Evolutionary conservation across 2,113 vertebrate genomes (phyloP), one percentile per base, ranked within the genome.

Genomic region (Lagopus leucura): DNA sequence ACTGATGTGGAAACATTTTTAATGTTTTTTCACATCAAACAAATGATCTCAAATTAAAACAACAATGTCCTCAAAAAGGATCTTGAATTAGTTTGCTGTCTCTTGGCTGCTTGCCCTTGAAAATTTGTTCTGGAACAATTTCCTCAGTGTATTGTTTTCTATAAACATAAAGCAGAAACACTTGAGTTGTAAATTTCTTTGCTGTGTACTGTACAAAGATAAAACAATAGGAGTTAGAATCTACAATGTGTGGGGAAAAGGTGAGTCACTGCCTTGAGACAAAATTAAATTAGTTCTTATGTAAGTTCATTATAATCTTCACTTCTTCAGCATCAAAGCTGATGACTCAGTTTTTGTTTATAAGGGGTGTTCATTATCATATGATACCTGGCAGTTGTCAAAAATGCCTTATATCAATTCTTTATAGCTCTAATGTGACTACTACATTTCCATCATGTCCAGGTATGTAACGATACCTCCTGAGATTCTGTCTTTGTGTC

Each of bases 301-400:
- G 71, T 86, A 94, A 88, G 15, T 81, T 89, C 65, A 73, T 58
- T 58, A 91, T 22, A 94, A 74, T 28, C 63, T 85, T 82, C 30
- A 82, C 27, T 88, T 94, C 43, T 93, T 76, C 57, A 65, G 7
- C 58, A 88, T 55, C 65, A 73, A 70, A 92, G 55, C 8, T 84
- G 75, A 64, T 94, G 81, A 87, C 45, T 94, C 88, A 92, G 5
- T 94, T 67, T 89, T 91, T 92, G 67, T 94, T 88, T 90, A 55
- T n/a, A 61, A 76, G 47, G 13, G 6, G 6, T 73, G 34, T n/a
- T 87, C 57, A 64, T 80, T 83, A 58, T 64, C 36, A 1, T 66
- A 79, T 55, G 82, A 65, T 83, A 86, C 24, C 20, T 91, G 42
- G 21, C 42, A 58, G 1, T 80, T 75, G 82, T 64, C 38, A 82